Evolutionary conservation across 2,888 invertebrate species (phyloP), one percentile per base, ranked within the genome.

Genomic region (Ormyrus pomaceus): DNA sequence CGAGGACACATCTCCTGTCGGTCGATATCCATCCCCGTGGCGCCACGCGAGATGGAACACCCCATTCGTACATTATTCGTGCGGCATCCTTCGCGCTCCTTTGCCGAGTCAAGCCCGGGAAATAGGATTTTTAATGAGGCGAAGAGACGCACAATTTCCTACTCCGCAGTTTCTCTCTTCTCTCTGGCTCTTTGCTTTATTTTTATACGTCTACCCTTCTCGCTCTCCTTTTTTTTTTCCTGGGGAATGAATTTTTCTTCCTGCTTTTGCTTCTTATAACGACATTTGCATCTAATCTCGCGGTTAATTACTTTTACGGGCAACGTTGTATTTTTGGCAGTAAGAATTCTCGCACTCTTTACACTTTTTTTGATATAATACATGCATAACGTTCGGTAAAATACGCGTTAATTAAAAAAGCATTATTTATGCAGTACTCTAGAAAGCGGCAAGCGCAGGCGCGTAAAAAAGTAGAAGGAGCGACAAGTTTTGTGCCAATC

Each of bases 111-210:
- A 13, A 5, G 19, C 45, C 19, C 19, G 77, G 70, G 77, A 81
- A 81, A 81, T 84, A 81, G 83, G 87, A 88, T 88, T 88, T 88
- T 88, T 85, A 87, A 87, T 81, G 80, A 77, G 79, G 79, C 77
- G 77, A 71, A 79, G 70, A 51, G 65, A 65, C 62, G 78, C 74
- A 75, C 80, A 77, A 77, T 61, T 73, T 70, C 77, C 79, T 76
- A 9, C 75, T 76, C 72, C 34, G 34, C 34, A 34, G 34, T 34
- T 34, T 34, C 34, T 34, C 34, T 34, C 34, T 2, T 51, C 59
- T 53, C 65, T 50, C 8, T n/a, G 61, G 59, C 68, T 34, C 34
- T 34, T 34, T 34, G 34, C 34, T 79, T 51, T 72, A 59, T 61
- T 48, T 73, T 68, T 70, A 58, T 50, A 53, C 48, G n/a, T 53